A percentile compares a stretch with the other conserved stretches of the same genome.
These are phyloP conservation scores for Watsonalla binaria DNA, from an alignment of 2,888 invertebrate species.

Conservation along the genomic window DNA sequence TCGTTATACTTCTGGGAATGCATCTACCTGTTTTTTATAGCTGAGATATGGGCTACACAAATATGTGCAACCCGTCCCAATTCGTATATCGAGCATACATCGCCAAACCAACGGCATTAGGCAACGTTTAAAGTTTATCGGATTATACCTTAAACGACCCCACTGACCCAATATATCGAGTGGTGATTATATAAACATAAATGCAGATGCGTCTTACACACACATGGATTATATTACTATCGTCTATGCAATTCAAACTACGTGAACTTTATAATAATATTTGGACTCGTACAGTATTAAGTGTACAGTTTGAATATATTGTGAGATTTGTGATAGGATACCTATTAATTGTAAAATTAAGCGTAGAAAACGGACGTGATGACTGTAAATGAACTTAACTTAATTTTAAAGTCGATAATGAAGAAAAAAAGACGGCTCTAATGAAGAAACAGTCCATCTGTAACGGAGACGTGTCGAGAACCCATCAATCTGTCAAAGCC, in stretches of 20 bases:
- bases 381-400: no score
- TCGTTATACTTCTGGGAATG: conserved; percentile 59
- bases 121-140: conserved; percentile 49
- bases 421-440: no score
- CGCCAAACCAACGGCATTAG: conserved; percentile 33
- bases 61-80: conserved; percentile 54
- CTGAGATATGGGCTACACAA: conserved; percentile 54
- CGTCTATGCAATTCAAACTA: conserved; percentile 8
- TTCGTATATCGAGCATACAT: conserved; percentile 49
- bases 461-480: not conserved
- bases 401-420: no score
- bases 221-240: conserved; percentile 36
- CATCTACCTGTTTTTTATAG: conserved; percentile 73
- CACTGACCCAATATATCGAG: conserved; percentile 52
- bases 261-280: no score
- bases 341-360: no score
- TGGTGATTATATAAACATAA: conserved; percentile 38
- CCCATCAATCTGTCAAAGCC: not conserved
- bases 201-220: conserved; percentile 32
- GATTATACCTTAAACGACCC: conserved; percentile 35
- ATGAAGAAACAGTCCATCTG: no score
- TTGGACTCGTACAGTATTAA: no score
- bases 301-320: no score
- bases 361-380: no score
- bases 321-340: no score